Conservation (phyloP, 92 coral and sea anemone species). For the Porites divaricata region DNA sequence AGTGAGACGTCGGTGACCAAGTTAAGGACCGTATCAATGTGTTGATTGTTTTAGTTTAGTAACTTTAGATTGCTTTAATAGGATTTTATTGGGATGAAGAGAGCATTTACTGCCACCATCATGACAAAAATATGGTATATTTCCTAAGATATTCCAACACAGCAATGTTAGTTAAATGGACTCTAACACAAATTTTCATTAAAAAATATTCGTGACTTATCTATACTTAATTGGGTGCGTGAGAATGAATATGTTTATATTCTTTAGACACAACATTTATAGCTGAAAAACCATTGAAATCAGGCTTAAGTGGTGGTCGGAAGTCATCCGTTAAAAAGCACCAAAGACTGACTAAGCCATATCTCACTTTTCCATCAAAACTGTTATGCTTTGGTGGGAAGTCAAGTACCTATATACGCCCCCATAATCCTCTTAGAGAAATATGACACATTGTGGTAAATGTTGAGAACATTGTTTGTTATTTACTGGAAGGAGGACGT, state of each 20-base stretch:
- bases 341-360: not conserved
- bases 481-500: not conserved
- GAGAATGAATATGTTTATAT: not conserved
- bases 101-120: not conserved
- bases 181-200: not conserved
- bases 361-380: not conserved
- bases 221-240: not conserved
- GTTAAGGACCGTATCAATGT: not conserved
- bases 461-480: not conserved
- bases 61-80: constrained; percentile 1
- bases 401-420: constrained; percentile 23
- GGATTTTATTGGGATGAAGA: not conserved
- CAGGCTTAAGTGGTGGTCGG: constrained; percentile 20
- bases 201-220: not conserved
- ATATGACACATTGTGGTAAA: constrained; percentile 15
- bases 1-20: too few species aligned
- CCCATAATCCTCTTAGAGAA: not conserved
- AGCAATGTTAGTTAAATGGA: not conserved
- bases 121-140: not conserved
- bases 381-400: not conserved
- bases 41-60: not conserved
- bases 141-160: too few species aligned
- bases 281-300: not conserved
- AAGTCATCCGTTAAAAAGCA: constrained; percentile 18
- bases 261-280: not conserved